Evolutionary conservation across 2,113 vertebrate genomes (phyloP).

Genomic region (Bubo bubo): DNA sequence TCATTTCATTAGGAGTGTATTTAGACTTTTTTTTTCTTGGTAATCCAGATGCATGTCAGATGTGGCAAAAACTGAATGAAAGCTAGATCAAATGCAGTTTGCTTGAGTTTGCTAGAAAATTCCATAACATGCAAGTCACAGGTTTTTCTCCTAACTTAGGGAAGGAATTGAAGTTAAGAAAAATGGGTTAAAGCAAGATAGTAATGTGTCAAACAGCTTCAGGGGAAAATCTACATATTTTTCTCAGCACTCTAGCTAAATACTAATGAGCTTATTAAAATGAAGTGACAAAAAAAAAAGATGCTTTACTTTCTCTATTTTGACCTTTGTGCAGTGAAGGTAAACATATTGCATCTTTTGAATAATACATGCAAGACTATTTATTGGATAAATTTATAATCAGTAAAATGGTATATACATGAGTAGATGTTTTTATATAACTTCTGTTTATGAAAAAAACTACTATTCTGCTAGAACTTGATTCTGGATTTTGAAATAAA

Average conservation of each 20-base stretch:
- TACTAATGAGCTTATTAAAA: slow-evolving; percentile 42
- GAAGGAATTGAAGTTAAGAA: background rate
- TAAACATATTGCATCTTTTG: slow-evolving; percentile 41
- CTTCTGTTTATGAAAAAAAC: background rate
- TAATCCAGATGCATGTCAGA: background rate
- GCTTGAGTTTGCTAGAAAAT: background rate
- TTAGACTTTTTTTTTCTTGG: background rate
- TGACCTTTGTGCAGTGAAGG: slow-evolving; percentile 31
- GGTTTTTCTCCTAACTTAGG: background rate
- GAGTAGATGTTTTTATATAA: background rate
- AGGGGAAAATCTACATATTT: background rate
- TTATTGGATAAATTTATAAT: slow-evolving; percentile 4
- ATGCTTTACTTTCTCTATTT: slow-evolving; percentile 21
- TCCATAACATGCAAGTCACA: accelerated
- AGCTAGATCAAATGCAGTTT: background rate
- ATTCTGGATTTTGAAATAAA: background rate
- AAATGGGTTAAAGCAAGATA: background rate
- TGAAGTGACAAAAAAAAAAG: slow-evolving; percentile 1
- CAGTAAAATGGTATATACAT: background rate
- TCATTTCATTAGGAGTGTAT: background rate
- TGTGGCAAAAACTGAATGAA: background rate
- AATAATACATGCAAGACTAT: slow-evolving; percentile 14
- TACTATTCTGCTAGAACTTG: background rate
- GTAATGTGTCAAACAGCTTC: background rate
- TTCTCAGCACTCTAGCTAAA: background rate